Percentiles rank a stretch among this genome's conserved stretches.
Conservation (phyloP, 2,797 vertebrate species). For the Gymnothorax reevesii region DNA sequence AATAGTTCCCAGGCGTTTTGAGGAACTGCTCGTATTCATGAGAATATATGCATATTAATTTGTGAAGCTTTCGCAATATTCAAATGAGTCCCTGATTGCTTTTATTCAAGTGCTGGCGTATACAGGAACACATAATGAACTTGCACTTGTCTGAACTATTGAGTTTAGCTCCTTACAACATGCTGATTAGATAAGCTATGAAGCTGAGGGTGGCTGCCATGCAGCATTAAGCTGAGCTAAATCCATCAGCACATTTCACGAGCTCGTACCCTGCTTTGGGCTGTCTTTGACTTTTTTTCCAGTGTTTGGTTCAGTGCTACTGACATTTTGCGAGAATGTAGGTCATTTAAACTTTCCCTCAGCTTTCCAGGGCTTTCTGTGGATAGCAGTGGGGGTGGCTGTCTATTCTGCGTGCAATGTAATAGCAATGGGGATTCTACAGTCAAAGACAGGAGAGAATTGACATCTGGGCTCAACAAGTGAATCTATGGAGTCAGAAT, state of each 20-base stretch:
- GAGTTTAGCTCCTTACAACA: neutral
- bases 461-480: no score
- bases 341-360: conserved; percentile 25
- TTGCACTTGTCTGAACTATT: neutral
- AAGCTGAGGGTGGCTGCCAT: neutral
- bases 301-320: neutral
- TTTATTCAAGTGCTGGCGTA: neutral
- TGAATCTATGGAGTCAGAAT: no score
- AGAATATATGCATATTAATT: neutral
- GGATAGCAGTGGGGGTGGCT: conserved; percentile 10
- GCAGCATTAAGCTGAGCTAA: neutral
- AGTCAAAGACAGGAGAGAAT: no score
- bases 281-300: conserved; percentile 5
- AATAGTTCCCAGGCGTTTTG: neutral
- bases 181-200: neutral
- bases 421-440: no score
- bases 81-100: neutral
- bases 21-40: neutral
- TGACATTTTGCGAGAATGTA: conserved; percentile 24
- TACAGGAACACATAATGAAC: neutral
- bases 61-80: neutral
- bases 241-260: neutral
- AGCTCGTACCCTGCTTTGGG: neutral
- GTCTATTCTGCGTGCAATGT: no score
- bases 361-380: conserved; percentile 32